These are phyloP conservation scores for Sinella curviseta DNA, from an alignment of 1,140 invertebrate genomes.

Conservation along the genomic window DNA sequence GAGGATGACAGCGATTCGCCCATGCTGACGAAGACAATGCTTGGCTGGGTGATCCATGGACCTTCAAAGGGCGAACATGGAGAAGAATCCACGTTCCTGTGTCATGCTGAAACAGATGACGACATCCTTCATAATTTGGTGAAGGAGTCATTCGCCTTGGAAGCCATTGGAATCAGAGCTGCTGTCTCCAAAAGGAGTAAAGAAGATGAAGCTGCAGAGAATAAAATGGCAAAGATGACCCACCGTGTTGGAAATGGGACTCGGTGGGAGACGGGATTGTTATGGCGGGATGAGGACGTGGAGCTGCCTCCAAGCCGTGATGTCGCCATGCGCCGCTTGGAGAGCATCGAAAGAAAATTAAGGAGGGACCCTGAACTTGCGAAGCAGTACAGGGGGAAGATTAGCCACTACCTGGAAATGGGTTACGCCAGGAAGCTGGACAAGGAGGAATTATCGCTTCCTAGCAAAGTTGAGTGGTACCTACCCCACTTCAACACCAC, in stretches of 20 bases:
- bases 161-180: background rate
- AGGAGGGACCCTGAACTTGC: background rate
- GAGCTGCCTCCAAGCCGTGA: background rate
- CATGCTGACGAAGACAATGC: background rate
- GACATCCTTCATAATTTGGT: background rate
- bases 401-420: background rate
- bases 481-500: background rate
- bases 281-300: background rate
- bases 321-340: background rate
- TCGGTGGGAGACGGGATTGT: background rate
- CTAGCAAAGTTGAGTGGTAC: background rate
- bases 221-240: background rate
- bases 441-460: background rate
- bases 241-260: background rate
- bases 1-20: background rate
- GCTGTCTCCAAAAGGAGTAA: background rate
- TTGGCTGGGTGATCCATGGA: background rate
- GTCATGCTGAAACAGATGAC: background rate
- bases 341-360: background rate
- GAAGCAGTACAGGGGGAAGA: background rate
- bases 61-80: background rate
- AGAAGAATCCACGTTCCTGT: background rate
- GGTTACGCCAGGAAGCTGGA: background rate
- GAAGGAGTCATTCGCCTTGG: conserved; percentile 1
- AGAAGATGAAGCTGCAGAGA: background rate